Evolutionary conservation across 2,113 vertebrate genomes (phyloP).

Genomic region (Phrynosoma blainvillii): DNA sequence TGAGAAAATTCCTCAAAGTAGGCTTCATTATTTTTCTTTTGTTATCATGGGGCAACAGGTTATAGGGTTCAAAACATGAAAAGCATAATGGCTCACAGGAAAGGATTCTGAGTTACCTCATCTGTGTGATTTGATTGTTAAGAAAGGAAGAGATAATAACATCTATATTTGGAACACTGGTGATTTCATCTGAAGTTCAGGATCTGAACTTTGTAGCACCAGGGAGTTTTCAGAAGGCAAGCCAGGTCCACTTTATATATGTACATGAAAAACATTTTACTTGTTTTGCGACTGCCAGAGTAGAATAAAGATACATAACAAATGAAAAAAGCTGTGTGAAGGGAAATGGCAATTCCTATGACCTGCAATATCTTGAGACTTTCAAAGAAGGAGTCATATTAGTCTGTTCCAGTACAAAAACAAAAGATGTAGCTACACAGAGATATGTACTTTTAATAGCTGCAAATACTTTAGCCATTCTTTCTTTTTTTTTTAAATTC

Average conservation of each 20-base stretch:
- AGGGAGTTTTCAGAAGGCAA: slow-evolving; percentile 1
- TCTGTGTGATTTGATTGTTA: background rate
- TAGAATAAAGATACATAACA: background rate
- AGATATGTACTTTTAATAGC: no score
- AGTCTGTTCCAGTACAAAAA: no score
- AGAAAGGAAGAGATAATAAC: background rate
- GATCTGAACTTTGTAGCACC: background rate
- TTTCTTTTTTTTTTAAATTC: no score
- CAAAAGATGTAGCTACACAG: no score
- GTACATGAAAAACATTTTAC: slow-evolving; percentile 25
- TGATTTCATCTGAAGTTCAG: background rate
- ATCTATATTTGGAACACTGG: background rate
- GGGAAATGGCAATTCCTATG: background rate
- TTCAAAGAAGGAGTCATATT: background rate
- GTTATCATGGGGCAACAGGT: background rate
- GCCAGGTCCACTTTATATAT: slow-evolving; percentile 10
- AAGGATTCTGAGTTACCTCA: background rate
- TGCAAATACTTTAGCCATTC: no score
- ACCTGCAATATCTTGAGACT: background rate
- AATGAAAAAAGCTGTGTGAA: background rate
- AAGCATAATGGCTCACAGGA: slow-evolving; percentile 12
- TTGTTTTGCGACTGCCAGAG: background rate
- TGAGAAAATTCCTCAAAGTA: background rate
- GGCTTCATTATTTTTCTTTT: background rate
- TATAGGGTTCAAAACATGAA: background rate